Percentiles rank a stretch among this genome's conserved stretches.
These are phyloP conservation scores for Arctocebus calabarensis DNA, from an alignment of 2,797 vertebrate species.

Conservation along the genomic window DNA sequence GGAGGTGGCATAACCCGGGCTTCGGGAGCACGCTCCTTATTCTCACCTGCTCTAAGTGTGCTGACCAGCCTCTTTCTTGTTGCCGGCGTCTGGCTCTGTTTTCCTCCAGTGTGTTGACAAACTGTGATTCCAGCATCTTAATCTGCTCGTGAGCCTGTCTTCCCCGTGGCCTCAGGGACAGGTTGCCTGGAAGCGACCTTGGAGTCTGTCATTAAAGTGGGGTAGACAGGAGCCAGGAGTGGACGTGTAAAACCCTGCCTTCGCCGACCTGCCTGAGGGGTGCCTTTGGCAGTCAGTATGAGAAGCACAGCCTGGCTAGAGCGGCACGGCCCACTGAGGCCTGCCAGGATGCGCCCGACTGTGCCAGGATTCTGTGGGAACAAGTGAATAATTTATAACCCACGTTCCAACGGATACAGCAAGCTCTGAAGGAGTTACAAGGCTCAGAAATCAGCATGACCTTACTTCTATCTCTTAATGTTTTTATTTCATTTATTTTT, in stretches of 20 bases:
- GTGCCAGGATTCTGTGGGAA: not conserved
- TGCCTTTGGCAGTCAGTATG: not conserved
- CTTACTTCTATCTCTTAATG: not conserved
- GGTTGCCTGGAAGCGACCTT: not conserved
- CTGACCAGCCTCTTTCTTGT: not conserved
- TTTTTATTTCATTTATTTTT: not conserved
- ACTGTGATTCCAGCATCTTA: not conserved
- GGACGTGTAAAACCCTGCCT: not conserved
- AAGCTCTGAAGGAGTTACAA: not conserved
- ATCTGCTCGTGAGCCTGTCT: not conserved
- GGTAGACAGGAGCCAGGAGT: not conserved
- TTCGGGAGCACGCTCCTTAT: not conserved
- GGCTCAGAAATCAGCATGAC: not conserved
- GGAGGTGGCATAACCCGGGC: not conserved
- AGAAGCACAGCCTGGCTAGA: not conserved
- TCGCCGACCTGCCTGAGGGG: not conserved
- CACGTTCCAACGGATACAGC: not conserved
- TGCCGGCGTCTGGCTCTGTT: not conserved
- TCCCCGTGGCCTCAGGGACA: not conserved
- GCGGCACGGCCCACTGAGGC: not conserved
- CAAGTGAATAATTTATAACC: not conserved
- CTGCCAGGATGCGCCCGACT: not conserved
- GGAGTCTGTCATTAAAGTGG: not conserved
- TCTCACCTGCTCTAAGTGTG: too few species aligned
- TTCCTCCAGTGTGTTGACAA: not conserved